Base-by-base conservation (phyloP, 2,888 invertebrate species). In the Eucera pruinosa region DNA sequence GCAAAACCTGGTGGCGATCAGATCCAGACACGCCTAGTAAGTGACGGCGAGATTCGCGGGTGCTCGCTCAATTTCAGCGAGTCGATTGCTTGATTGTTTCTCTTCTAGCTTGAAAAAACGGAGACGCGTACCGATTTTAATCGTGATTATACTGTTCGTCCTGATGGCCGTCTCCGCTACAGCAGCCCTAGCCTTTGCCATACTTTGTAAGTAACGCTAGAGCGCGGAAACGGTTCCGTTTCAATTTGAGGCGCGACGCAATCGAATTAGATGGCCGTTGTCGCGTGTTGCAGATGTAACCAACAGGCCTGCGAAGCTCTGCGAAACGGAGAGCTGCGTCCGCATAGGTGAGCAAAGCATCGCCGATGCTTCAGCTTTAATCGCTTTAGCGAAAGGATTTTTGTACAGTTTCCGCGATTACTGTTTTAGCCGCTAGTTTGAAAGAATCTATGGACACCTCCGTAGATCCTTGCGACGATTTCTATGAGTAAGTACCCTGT, bases 381-480 rank as follows among this genome's bases (percentile, higher is more conserved):
- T 25, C 9, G 4, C 3, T 9, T 15, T 7, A 4, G 1, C 3
- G n/a, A 5, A n/a, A 23, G 11, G 2, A 6, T 33, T 23, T 33
- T 3, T 36, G 36, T 36, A 36, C 36, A 5, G 36, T 6, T 11
- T 33, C 33, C 33, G 4, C 36, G 3, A 6, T 55, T 67, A 7
- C 73, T 84, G 39, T 65, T 50, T 94, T 95, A 79, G 96, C 97
- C 9, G 95, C 96, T 23, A 96, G 95, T 92, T 93, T 97, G 41
- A 94, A 95, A 20, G 94, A 95, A 52, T 95, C 96, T 13, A 96
- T 97, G 95, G 95, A 97, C 90, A 92, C 91, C 62, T 93, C 93
- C 33, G 95, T 94, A 60, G 94, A 97, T 91, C 97, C 97, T 58
- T 97, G 97, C 88, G 95, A 96, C 50, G 95, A 97, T 92, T 97